phyloP scores from a whole-genome alignment of 2,797 vertebrate genomes.

The Galagoides demidoff region DNA sequence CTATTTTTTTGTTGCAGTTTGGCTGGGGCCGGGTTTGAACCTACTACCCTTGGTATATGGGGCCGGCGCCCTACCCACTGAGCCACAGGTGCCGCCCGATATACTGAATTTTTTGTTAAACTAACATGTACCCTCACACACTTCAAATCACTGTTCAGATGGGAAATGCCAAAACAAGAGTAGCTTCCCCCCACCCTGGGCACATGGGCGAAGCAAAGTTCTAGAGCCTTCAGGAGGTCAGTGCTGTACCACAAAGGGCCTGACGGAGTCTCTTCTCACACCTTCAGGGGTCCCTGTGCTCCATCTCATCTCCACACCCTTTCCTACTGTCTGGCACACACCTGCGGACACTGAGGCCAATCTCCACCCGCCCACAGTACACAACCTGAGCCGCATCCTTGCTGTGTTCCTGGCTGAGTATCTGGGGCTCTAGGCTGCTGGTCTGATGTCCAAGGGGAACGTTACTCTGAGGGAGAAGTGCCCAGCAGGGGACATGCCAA shows the following conservation, averaged over 20 bases:
- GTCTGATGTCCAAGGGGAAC: too few relatives aligned
- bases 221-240: background rate
- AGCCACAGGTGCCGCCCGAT: too few relatives aligned
- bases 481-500: background rate
- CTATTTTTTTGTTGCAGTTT: too few relatives aligned
- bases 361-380: conserved; percentile 92
- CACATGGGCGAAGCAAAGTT: fast-evolving
- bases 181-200: background rate
- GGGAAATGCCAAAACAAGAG: background rate
- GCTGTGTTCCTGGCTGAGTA: conserved; percentile 92
- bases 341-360: conserved; percentile 92
- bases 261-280: background rate
- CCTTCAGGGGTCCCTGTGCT: conserved; percentile 92
- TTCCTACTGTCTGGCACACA: conserved; percentile 94
- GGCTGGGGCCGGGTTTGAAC: too few relatives aligned
- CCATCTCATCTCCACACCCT: conserved; percentile 93
- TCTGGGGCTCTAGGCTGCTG: conserved; percentile 85
- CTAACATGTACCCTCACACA: background rate
- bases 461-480: background rate
- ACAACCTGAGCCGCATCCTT: conserved; percentile 93
- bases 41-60: too few relatives aligned
- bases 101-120: background rate
- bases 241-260: background rate
- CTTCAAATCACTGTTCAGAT: background rate
- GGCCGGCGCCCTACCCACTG: too few relatives aligned